A percentile compares a stretch with the other conserved stretches of the same genome.
These are phyloP conservation scores for Sciurus vulgaris DNA, from an alignment of 2,797 vertebrate species.

Conservation along the genomic window DNA sequence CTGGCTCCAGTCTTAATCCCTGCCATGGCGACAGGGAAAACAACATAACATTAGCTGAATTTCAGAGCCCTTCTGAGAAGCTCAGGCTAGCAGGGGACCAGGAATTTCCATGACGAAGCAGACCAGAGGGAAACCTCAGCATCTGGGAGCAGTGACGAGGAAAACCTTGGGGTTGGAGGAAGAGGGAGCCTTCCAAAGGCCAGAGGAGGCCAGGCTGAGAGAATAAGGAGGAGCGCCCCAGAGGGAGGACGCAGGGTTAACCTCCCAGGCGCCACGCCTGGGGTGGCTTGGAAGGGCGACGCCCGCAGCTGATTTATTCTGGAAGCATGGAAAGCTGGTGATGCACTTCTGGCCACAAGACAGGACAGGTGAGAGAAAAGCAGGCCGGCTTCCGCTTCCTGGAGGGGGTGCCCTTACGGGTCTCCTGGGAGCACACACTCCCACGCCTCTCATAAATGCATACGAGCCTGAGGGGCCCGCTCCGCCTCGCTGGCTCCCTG, in stretches of 20 bases:
- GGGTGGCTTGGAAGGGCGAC: not conserved
- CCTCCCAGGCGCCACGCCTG: constrained; percentile 67
- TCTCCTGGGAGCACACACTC: constrained; percentile 75
- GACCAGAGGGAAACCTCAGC: constrained; percentile 44
- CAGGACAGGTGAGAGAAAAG: constrained; percentile 87
- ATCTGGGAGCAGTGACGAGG: not conserved
- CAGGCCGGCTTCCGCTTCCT: constrained; percentile 83
- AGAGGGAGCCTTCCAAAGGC: not conserved
- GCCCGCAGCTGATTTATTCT: not conserved
- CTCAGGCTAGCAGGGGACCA: not conserved
- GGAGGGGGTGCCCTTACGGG: constrained; percentile 79
- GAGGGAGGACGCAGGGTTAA: constrained; percentile 73
- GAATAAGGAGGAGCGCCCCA: constrained; percentile 60
- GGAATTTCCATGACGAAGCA: constrained; percentile 65
- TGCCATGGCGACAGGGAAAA: constrained; percentile 88
- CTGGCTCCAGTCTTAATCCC: constrained; percentile 85
- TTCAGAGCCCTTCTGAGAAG: constrained; percentile 85
- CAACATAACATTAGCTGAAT: constrained; percentile 87
- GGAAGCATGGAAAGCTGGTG: constrained; percentile 65
- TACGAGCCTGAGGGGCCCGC: constrained; percentile 45
- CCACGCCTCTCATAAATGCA: constrained; percentile 45
- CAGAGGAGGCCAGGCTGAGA: constrained; percentile 74
- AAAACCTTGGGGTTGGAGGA: not conserved
- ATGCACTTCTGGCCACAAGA: constrained; percentile 84
- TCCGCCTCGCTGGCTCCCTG: constrained; percentile 80